Base-by-base conservation (phyloP, 2,113 vertebrate species). In the Notiomystis cincta region DNA sequence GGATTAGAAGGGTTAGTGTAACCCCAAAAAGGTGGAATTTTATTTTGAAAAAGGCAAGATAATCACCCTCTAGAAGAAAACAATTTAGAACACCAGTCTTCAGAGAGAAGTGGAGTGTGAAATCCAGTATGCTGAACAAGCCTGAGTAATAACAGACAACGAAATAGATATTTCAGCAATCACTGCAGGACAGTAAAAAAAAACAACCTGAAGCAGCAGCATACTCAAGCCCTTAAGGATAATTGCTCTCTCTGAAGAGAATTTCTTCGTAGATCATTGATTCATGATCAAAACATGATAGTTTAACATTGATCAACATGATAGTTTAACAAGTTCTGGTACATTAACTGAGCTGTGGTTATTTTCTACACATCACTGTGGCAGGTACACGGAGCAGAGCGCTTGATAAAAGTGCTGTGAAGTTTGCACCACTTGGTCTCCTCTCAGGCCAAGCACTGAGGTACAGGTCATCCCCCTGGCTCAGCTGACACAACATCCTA, bases 91-190 rank as follows among this genome's bases (percentile, higher is more conserved):
- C 71, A 77, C 47, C 42, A 77, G 50, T 91, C 78, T 93, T 88
- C 78, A 62, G 81, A 80, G 69, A 82, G 75, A 96, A 80, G 37
- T 72, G 50, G 75, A 78, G 71, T 91, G 85, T 96, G 92, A 95
- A 95, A 94, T 77, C 38, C 58, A 64, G 85, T 83, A 45, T 80
- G 77, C 70, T 94, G 91, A 95, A 82, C 61, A 85, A 93, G 73
- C 56, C 77, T 89, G 64, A 78, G 87, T 56, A 87, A 82, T 73
- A 91, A 77, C 7, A 94, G 58, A 76, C 45, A 78, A 45, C 9
- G 62, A 88, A 94, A 58, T 19, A 91, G 75, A n/a, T 96, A 90
- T 62, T 94, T 86, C 73, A 82, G 78, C 80, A 66, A 62, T 83
- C 60, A 51, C 44, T 81, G 38, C 45, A 72, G 73, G 61, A 54